Evolutionary conservation across 2,888 invertebrate species (phyloP).

Genomic region (Caenorhabditis panamensis): DNA sequence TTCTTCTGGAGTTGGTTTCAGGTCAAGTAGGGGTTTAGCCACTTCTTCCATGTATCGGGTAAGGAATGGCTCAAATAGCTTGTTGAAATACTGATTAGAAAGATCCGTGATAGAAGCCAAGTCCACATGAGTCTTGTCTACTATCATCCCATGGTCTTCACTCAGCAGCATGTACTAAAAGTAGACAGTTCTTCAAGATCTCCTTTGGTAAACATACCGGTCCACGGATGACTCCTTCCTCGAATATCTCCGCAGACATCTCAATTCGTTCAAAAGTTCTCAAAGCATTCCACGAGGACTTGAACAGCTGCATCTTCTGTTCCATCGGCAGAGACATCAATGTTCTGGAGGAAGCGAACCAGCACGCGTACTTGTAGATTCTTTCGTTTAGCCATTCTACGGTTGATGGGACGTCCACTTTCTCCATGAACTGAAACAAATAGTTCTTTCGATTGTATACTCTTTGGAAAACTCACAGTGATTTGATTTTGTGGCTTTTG

Average conservation of each 20-base stretch:
- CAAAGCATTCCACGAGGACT: conserved; percentile 44
- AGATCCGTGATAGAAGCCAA: conserved; percentile 37
- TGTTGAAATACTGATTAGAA: conserved; percentile 48
- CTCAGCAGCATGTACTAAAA: conserved; percentile 38
- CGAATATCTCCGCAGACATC: conserved; percentile 39
- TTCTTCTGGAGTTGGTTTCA: conserved; percentile 45
- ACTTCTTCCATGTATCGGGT: conserved; percentile 45
- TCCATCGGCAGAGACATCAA: conserved; percentile 49
- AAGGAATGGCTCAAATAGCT: conserved; percentile 52
- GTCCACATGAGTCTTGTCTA: conserved; percentile 33
- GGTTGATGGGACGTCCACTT: conserved; percentile 30
- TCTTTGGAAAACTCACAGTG: not conserved
- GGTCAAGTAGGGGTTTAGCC: conserved; percentile 27
- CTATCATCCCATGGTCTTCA: conserved; percentile 28
- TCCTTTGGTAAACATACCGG: not conserved
- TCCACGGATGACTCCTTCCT: conserved; percentile 18
- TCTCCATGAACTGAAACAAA: conserved; percentile 31
- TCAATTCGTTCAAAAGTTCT: conserved; percentile 47
- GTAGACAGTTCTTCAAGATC: not conserved
- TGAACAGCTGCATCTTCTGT: conserved; percentile 52
- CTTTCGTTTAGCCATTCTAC: conserved; percentile 44
- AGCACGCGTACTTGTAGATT: conserved; percentile 40
- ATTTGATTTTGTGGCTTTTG: conserved; percentile 31
- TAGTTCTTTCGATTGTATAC: not conserved
- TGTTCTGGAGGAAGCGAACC: conserved; percentile 41